Conservation (phyloP, 2,113 vertebrate species). For the Chamaetylas fuelleborni region DNA sequence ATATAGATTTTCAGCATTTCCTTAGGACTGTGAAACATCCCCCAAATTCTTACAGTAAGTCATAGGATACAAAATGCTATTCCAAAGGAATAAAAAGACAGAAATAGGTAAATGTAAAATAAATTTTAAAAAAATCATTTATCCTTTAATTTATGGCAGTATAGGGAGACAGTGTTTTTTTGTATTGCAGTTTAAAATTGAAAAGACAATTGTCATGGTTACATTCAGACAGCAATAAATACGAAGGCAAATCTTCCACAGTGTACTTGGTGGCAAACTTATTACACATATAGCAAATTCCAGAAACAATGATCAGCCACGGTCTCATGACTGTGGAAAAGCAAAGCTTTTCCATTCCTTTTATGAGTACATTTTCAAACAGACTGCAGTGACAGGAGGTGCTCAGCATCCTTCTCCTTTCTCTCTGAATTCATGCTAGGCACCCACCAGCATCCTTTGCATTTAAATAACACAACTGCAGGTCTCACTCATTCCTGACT, state of each 20-base stretch:
- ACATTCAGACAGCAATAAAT: not conserved
- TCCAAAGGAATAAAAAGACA: not conserved
- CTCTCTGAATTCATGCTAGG: not conserved
- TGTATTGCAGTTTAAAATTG: not conserved
- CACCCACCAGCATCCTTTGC: not conserved
- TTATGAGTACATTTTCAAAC: constrained; percentile 13
- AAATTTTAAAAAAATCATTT: not conserved
- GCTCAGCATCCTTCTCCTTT: not conserved
- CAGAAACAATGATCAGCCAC: not conserved
- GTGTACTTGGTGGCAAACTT: not conserved
- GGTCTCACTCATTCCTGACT: not conserved
- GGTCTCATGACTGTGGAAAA: not conserved
- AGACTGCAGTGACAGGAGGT: constrained; percentile 36
- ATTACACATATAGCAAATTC: not conserved
- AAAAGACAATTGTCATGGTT: not conserved
- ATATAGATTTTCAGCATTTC: not conserved
- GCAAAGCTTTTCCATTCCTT: not conserved
- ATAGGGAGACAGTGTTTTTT: accelerated
- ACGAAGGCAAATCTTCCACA: not conserved
- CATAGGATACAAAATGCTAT: not conserved
- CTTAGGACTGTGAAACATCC: not conserved
- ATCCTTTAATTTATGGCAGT: not conserved
- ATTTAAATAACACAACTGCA: constrained; percentile 41
- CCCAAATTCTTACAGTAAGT: not conserved
- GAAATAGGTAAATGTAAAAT: not conserved